phyloP scores from a whole-genome alignment of 2,113 vertebrate species.

The Azemiops feae region DNA sequence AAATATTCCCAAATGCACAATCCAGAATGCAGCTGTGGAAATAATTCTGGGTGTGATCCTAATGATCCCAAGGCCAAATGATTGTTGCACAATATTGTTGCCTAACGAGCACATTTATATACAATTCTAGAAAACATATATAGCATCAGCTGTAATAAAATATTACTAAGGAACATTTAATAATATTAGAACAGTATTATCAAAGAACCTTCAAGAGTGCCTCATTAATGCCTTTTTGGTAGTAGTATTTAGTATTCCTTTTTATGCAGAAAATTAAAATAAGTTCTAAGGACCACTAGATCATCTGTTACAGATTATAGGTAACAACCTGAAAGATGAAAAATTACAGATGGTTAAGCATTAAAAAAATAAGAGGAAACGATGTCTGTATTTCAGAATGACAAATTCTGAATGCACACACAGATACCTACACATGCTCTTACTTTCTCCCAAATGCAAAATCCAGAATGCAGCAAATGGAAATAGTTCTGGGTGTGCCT shows the following conservation, averaged over 20 bases:
- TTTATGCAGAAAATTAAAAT: not conserved
- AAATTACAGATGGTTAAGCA: conserved; percentile 38
- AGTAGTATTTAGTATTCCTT: conserved; percentile 48
- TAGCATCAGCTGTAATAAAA: conserved; percentile 50
- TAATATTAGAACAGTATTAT: not conserved
- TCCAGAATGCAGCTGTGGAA: not conserved
- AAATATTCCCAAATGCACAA: not conserved
- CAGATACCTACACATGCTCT: not conserved
- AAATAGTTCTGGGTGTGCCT: not conserved
- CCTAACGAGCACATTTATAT: conserved; percentile 73
- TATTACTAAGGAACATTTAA: conserved; percentile 31
- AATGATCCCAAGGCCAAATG: conserved; percentile 60
- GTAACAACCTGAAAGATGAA: conserved; percentile 36
- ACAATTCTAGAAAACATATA: conserved; percentile 59
- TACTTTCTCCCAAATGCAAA: not conserved
- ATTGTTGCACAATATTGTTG: conserved; percentile 52
- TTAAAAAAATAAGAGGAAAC: conserved; percentile 21
- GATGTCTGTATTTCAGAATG: not conserved
- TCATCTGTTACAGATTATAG: conserved; percentile 31
- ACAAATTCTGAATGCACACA: conserved; percentile 9
- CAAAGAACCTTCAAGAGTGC: conserved; percentile 52
- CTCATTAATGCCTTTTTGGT: conserved; percentile 47
- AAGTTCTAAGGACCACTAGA: conserved; percentile 10
- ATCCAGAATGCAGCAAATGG: too few relatives aligned
- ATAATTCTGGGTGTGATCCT: not conserved